Evolutionary conservation across 2,888 invertebrate genomes (phyloP).

Genomic region (Prosapia bicincta): DNA sequence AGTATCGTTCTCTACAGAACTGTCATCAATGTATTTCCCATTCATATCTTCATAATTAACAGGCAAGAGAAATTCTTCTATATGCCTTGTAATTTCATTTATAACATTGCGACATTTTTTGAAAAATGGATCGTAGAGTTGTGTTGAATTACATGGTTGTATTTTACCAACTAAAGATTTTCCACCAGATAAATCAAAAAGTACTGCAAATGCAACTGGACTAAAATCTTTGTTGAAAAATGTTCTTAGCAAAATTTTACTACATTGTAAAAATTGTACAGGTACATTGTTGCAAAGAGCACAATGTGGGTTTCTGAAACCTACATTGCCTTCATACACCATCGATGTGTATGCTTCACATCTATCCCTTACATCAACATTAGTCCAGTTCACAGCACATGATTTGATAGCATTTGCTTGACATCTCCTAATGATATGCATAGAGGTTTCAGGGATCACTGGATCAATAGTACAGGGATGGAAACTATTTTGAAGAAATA

Average conservation of each 20-base stretch:
- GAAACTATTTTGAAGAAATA: constrained; percentile 42
- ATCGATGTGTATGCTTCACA: constrained; percentile 48
- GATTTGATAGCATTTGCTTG: constrained; percentile 42
- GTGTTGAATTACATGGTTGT: constrained; percentile 42
- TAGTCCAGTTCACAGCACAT: constrained; percentile 46
- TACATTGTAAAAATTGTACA: constrained; percentile 40
- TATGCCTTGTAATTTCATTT: constrained; percentile 40
- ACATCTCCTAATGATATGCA: constrained; percentile 46
- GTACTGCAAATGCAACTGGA: constrained; percentile 46
- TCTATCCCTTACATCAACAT: constrained; percentile 42
- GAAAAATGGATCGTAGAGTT: constrained; percentile 50
- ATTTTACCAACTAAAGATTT: constrained; percentile 41
- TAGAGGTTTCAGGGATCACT: constrained; percentile 43
- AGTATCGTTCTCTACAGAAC: constrained; percentile 39
- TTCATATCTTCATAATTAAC: background rate
- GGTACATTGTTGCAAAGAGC: constrained; percentile 48
- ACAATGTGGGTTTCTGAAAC: constrained; percentile 49
- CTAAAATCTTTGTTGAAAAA: constrained; percentile 44
- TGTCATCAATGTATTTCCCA: constrained; percentile 31
- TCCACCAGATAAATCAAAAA: constrained; percentile 46
- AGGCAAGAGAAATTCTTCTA: constrained; percentile 37
- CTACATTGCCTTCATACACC: constrained; percentile 44
- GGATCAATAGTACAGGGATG: constrained; percentile 47
- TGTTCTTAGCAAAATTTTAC: constrained; percentile 34
- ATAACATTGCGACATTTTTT: constrained; percentile 46